Base-by-base conservation (phyloP, 2,888 invertebrate species). In the Parnassius glacialis region DNA sequence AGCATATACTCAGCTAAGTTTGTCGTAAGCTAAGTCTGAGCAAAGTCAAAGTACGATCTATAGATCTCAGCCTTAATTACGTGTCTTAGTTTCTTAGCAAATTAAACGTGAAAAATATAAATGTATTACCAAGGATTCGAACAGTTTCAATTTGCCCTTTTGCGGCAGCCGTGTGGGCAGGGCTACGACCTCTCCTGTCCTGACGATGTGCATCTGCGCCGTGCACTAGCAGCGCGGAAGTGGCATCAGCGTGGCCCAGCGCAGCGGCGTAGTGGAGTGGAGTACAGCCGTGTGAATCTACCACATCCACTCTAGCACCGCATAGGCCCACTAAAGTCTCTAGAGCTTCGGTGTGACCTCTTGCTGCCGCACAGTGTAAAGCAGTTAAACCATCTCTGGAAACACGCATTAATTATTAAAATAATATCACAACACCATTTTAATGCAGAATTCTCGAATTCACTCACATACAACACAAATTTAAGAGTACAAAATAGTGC, bases 241-340 rank as follows among this genome's bases (percentile, higher is more conserved):
- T 98, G 16, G 98, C 97, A 78, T 98, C 98, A 0, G 97, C 97
- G 80, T 99, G 99, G 0, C 99, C 98, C 58, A 99, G 90, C 0
- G 99, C 98, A 2, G 98, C 97, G 3, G 99, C 97, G 80, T 99
- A 99, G 86, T 99, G 99, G 41, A 99, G 87, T 0, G 99, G 97
- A 0, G 99, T 98, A 80, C 98, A 99, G 1, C 98, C 98, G 80
- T 98, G 98, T 55, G 95, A 95, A 84, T 99, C 99, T 20, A 95
- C 94, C 12, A 96, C 94, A 83, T 99, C 98, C 0, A 97, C 96
- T 34, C 96, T 94, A 2, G 97, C 97, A 0, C 97, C 97, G 78
- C 97, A 97, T 9, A 98, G 89, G 11, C 96, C 96, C 1, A 98
- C 94, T 62, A 99, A 84, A 0, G 96, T 95, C 76, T 98, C 98